Conservation (phyloP, 2,113 vertebrate species). For the Pipa parva region DNA sequence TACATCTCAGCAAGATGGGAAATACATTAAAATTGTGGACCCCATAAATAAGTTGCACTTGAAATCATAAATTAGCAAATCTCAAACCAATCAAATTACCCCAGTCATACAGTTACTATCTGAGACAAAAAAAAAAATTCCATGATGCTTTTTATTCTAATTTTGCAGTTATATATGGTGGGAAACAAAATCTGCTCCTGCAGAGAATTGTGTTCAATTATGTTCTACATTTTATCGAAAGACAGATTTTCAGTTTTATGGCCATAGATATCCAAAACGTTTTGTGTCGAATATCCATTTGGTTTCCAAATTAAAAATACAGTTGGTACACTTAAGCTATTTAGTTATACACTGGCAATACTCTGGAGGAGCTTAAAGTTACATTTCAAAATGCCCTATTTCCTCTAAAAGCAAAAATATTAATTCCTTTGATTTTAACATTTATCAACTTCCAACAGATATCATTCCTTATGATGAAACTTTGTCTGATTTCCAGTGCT, state of each 20-base stretch:
- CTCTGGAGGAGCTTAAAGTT: background rate
- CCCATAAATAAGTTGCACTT: background rate
- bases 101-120: background rate
- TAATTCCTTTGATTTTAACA: no score
- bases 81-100: background rate
- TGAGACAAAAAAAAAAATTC: background rate
- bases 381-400: conserved; percentile 27
- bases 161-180: background rate
- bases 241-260: background rate
- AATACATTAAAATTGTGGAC: background rate
- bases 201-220: background rate
- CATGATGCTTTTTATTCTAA: background rate
- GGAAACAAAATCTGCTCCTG: background rate
- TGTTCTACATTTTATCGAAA: background rate
- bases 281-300: background rate
- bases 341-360: background rate
- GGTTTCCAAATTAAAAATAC: background rate
- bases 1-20: background rate
- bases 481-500: no score
- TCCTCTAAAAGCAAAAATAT: background rate
- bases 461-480: no score
- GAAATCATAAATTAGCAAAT: background rate
- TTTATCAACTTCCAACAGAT: no score
- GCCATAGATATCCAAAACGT: background rate
- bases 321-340: background rate